A percentile compares a stretch with the other conserved stretches of the same genome.
These are phyloP conservation scores for Synanthedon formicaeformis DNA, from an alignment of 2,888 invertebrate genomes.

Conservation along the genomic window DNA sequence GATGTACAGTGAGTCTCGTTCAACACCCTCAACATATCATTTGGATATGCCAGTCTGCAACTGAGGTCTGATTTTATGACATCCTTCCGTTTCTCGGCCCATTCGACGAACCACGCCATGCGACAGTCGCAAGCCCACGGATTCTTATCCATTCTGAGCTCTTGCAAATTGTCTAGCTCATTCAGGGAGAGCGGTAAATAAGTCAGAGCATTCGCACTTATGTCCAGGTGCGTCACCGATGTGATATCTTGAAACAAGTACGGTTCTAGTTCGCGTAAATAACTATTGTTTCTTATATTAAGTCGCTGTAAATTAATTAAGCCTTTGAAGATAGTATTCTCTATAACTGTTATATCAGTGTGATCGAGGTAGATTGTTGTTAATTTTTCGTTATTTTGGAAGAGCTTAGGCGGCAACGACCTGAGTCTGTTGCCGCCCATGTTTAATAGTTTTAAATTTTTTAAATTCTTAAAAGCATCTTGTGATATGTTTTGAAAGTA, in stretches of 20 bases:
- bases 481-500: conserved; percentile 70
- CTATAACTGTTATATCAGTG: conserved; percentile 75
- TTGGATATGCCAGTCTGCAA: conserved; percentile 75
- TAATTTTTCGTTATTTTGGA: conserved; percentile 74
- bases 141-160: conserved; percentile 78
- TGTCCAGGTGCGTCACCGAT: conserved; percentile 73
- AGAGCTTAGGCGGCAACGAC: conserved; percentile 71
- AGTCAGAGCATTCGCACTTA: conserved; percentile 78
- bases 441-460: conserved; percentile 66
- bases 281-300: conserved; percentile 72
- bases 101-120: conserved; percentile 78
- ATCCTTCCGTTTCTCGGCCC: conserved; percentile 63
- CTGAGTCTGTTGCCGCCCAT: conserved; percentile 73
- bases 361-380: conserved; percentile 73
- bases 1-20: conserved; percentile 79
- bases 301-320: conserved; percentile 70
- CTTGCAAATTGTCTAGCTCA: conserved; percentile 72
- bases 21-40: conserved; percentile 78
- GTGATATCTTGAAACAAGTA: conserved; percentile 74
- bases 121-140: conserved; percentile 90
- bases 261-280: conserved; percentile 72
- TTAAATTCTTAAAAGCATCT: conserved; percentile 72
- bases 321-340: conserved; percentile 75
- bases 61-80: conserved; percentile 72
- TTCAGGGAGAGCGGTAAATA: conserved; percentile 78